Evolutionary conservation across 2,797 vertebrate species (phyloP).

Genomic region (Macropus fuliginosus): DNA sequence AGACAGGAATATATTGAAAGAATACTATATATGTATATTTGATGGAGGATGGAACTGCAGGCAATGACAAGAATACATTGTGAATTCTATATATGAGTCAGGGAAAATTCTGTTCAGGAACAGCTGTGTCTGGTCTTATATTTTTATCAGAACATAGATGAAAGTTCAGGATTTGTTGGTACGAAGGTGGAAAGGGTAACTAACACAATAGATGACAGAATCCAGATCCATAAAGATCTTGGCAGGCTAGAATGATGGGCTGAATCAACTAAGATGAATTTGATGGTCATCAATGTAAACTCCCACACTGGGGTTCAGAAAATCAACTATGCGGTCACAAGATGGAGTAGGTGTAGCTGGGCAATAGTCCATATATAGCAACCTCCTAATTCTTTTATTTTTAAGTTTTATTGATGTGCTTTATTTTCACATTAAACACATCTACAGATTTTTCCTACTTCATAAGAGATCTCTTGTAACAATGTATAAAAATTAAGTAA

Average conservation of each 20-base stretch:
- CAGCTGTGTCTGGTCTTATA: constrained; percentile 36
- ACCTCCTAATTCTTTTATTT: not conserved
- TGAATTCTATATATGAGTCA: constrained; percentile 5
- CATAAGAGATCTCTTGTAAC: not conserved
- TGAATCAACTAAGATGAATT: constrained; percentile 59
- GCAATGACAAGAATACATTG: not conserved
- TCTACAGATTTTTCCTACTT: not conserved
- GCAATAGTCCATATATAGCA: not conserved
- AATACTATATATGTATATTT: constrained; percentile 18
- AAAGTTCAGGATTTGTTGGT: not conserved
- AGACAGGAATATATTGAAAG: constrained; percentile 33
- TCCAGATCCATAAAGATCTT: constrained; percentile 33
- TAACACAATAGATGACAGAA: not conserved
- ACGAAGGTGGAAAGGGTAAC: not conserved
- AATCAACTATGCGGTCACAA: not conserved
- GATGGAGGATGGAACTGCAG: constrained; percentile 27
- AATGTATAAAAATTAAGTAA: not conserved
- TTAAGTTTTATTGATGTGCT: not conserved
- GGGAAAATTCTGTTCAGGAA: constrained; percentile 8
- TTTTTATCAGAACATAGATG: not conserved
- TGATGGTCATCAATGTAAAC: not conserved
- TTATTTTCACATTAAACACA: not conserved
- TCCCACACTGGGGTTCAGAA: not conserved
- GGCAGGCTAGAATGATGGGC: not conserved
- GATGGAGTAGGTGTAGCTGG: not conserved